Evolutionary conservation across 2,797 vertebrate species (phyloP).

Genomic region (Iguana delicatissima): DNA sequence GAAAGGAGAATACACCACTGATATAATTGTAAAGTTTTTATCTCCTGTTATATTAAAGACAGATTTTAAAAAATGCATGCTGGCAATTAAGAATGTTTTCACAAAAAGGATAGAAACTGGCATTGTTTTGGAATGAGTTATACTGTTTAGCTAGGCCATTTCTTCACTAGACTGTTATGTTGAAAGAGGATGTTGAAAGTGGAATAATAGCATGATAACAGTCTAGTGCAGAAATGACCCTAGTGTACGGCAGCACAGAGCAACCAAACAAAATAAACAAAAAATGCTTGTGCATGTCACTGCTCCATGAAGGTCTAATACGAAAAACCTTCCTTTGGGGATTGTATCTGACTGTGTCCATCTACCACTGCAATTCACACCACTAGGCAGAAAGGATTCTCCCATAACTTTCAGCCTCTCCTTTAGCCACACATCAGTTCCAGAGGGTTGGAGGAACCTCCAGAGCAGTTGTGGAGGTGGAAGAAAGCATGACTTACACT

Average conservation of each 20-base stretch:
- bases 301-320: neutral
- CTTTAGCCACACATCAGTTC: neutral
- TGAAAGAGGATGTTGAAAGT: too few relatives aligned
- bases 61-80: too few relatives aligned
- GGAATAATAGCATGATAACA: too few relatives aligned
- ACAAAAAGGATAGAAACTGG: neutral
- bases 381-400: neutral
- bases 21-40: neutral
- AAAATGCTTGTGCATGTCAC: neutral
- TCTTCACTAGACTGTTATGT: too few relatives aligned
- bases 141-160: neutral
- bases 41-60: constrained; percentile 18
- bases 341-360: neutral
- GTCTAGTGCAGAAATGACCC: too few relatives aligned
- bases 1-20: neutral
- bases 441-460: neutral
- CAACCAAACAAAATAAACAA: too few relatives aligned
- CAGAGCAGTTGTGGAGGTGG: neutral
- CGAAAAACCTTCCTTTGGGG: neutral
- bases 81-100: neutral
- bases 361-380: too few relatives aligned
- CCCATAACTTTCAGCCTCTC: too few relatives aligned
- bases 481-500: neutral
- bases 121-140: neutral
- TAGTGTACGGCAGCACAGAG: neutral